Base-by-base conservation (phyloP, 2,888 invertebrate genomes). In the Metacarcinus magister region DNA sequence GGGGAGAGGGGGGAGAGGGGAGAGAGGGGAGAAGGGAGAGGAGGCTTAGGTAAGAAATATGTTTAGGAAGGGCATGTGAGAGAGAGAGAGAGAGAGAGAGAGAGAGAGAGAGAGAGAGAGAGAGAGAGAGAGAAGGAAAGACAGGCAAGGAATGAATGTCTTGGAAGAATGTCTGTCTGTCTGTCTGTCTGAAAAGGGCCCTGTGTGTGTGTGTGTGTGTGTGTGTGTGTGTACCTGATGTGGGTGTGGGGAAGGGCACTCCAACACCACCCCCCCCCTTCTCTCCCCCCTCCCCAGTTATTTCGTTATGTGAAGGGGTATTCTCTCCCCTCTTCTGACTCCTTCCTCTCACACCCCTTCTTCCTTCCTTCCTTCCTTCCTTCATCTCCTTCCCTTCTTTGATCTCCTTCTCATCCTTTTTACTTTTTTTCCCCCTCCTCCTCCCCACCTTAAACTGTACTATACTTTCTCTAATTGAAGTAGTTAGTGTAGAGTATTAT, bases 121-220 rank as follows among this genome's bases (percentile, higher is more conserved):
- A 8, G 32, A 32, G 82, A 32, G 32, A 32, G 32, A 23, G 8
- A 7, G 8, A 4, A 0, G 54, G 16, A 16, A 54, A 7, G 10
- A 13, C 1, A 54, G 8, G 54, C 13, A 7, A 54, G 8, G 28
- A 91, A 46, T 43, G 46, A 67, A 67, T n/a, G 67, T 5, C 19
- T 67, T 67, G 67, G 67, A 67, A 19, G 67, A n/a, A 7, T 54
- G 54, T 54, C 46, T 46, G 54, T 54, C 54, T 7, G 54, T 54
- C 54, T 54, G 2, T 54, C 54, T 54, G 54, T 54, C 54, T 54
- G 54, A 54, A 54, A 13, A 54, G 54, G 54, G 54, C 54, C 16
- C 23, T 67, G 67, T 67, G 67, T 67, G 67, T 67, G 67, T 67
- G 67, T 67, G 67, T 67, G 67, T 67, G 67, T 67, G 67, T 67